These are phyloP conservation scores for Melitaea cinxia DNA, from an alignment of 1,140 invertebrate genomes.

Conservation along the genomic window DNA sequence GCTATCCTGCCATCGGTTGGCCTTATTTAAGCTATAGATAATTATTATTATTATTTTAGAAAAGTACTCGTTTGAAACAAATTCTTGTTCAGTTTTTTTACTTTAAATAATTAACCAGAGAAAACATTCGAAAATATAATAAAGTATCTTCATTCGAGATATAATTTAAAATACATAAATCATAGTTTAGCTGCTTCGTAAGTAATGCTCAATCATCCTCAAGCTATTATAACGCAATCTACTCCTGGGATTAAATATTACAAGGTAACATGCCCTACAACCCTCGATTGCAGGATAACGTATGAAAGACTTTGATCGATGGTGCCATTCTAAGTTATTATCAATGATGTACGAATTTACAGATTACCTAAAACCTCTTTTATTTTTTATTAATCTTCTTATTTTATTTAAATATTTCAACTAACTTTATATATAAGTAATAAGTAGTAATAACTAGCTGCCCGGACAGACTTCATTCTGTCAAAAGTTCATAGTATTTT, in stretches of 20 bases:
- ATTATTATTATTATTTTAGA: too few relatives aligned
- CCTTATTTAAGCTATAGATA: too few relatives aligned
- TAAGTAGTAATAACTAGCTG: too few relatives aligned
- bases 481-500: too few relatives aligned
- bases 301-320: conserved; percentile 59
- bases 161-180: conserved; percentile 33
- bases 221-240: conserved; percentile 56
- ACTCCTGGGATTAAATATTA: conserved; percentile 57
- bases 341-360: neutral
- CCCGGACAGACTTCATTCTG: too few relatives aligned
- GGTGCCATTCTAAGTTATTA: conserved; percentile 38
- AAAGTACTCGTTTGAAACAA: too few relatives aligned
- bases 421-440: too few relatives aligned
- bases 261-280: conserved; percentile 45
- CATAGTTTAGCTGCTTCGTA: conserved; percentile 20
- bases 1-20: too few relatives aligned
- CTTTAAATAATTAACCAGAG: too few relatives aligned
- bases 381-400: too few relatives aligned
- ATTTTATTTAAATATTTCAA: too few relatives aligned
- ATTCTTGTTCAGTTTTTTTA: too few relatives aligned
- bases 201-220: conserved; percentile 58
- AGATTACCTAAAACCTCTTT: neutral
- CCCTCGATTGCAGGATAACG: conserved; percentile 38
- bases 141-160: neutral
- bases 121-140: neutral